Evolutionary conservation across 2,888 invertebrate species (phyloP).

Genomic region (Cordylochernes scorpioides): DNA sequence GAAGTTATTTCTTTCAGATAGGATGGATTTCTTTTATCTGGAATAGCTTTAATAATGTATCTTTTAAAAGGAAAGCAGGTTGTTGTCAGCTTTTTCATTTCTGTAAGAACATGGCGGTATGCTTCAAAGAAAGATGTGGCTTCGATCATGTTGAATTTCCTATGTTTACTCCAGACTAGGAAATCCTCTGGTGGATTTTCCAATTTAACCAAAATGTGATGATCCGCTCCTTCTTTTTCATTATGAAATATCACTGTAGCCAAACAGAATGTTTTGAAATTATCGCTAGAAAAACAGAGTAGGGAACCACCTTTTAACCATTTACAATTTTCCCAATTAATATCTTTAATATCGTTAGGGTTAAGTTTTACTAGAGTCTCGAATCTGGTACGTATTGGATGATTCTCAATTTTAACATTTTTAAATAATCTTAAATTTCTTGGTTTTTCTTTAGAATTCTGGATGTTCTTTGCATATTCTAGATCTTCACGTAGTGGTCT

Average conservation of each 20-base stretch:
- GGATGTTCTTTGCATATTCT: too few species aligned
- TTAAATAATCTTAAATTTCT: too few species aligned
- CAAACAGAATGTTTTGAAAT: slow-evolving; percentile 36
- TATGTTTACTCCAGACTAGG: too few species aligned
- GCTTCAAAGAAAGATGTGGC: slow-evolving; percentile 53
- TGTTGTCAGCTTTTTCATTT: slow-evolving; percentile 32
- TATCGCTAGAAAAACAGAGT: slow-evolving; percentile 38
- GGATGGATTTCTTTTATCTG: not conserved
- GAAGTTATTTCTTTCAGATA: too few species aligned
- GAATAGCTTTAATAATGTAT: slow-evolving; percentile 30
- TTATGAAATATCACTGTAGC: slow-evolving; percentile 38
- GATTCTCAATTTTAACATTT: too few species aligned
- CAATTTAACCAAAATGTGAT: not conserved
- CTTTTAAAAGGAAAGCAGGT: slow-evolving; percentile 36
- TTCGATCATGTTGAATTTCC: slow-evolving; percentile 44
- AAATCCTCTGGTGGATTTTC: too few species aligned
- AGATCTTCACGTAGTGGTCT: too few species aligned
- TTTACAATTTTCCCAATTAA: slow-evolving; percentile 26
- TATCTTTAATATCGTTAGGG: too few species aligned
- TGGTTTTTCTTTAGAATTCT: too few species aligned
- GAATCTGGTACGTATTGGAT: too few species aligned
- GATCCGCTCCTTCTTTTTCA: not conserved
- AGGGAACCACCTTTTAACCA: slow-evolving; percentile 42
- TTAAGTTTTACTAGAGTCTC: too few species aligned
- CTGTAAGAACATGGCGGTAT: slow-evolving; percentile 41